Evolutionary conservation across 2,888 invertebrate genomes (phyloP), one percentile per base, ranked within the genome.

Genomic region (Hololepta plana): DNA sequence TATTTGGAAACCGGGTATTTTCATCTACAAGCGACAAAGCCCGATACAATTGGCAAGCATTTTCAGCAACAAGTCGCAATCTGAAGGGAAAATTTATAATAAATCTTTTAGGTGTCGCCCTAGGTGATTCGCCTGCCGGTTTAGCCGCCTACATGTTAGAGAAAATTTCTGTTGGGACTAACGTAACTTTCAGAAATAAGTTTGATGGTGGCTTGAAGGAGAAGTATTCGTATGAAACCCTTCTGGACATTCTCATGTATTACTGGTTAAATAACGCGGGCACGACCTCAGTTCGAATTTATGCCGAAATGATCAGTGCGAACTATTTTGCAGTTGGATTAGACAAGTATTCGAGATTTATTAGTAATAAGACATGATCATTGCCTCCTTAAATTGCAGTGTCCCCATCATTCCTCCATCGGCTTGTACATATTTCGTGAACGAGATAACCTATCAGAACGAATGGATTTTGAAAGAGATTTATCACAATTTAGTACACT

Each of bases 21-120:
- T 40, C 85, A 87, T 45, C 36, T 87, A 4, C 88, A 90, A 46
- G 67, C 80, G 0, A 84, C 87, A 1, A 88, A 85, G 48, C 88
- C 90, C 8, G 88, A 90, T 42, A 85, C 87, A 0, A 56, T 82
- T n/a, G n/a, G n/a, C n/a, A n/a, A n/a, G n/a, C n/a, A n/a, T n/a
- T n/a, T n/a, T n/a, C n/a, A n/a, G 82, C 36, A 85, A 84, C 76
- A 46, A 50, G 23, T 10, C 9, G 8, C 14, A n/a, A 20, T 9
- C 4, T 4, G 7, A 21, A 14, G 3, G n/a, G 72, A 74, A 76
- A 12, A n/a, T n/a, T n/a, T n/a, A n/a, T n/a, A n/a, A n/a, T n/a
- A n/a, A n/a, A n/a, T n/a, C n/a, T n/a, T n/a, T n/a, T n/a, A 36
- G 75, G 77, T 12, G 55, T 64, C 4, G 71, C 59, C 0, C 47